Conservation (phyloP, 2,797 vertebrate species). For the Erethizon dorsatum region DNA sequence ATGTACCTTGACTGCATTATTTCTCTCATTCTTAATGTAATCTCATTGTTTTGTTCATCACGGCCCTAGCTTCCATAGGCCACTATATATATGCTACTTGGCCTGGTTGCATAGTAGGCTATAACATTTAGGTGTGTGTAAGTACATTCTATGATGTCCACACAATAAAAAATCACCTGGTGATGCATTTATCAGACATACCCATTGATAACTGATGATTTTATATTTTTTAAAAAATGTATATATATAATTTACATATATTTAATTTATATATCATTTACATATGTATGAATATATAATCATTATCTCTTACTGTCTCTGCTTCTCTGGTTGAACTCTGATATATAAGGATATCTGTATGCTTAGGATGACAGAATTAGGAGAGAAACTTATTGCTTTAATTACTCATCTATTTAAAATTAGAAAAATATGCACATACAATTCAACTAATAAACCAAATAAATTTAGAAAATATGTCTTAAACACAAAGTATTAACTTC, state of each 20-base stretch:
- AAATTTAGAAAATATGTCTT: neutral
- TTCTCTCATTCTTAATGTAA: neutral
- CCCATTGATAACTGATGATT: neutral
- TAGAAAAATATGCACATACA: neutral
- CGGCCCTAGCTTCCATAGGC: too few species aligned
- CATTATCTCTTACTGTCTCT: neutral
- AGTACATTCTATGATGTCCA: too few species aligned
- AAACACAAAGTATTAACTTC: neutral
- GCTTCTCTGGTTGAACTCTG: neutral
- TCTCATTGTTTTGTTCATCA: neutral
- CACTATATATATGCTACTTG: neutral
- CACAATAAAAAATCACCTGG: neutral
- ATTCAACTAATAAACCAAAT: conserved; percentile 7
- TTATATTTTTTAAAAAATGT: neutral
- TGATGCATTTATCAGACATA: neutral
- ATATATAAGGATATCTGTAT: neutral
- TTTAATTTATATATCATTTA: neutral
- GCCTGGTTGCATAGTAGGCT: neutral
- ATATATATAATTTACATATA: neutral
- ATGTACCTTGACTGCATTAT: neutral
- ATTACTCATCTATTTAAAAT: neutral
- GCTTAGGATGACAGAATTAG: neutral
- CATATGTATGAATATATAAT: neutral
- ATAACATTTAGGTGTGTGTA: neutral
- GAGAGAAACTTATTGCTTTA: neutral